Conservation (phyloP, 1,140 invertebrate genomes). For the Drosophila littoralis region DNA sequence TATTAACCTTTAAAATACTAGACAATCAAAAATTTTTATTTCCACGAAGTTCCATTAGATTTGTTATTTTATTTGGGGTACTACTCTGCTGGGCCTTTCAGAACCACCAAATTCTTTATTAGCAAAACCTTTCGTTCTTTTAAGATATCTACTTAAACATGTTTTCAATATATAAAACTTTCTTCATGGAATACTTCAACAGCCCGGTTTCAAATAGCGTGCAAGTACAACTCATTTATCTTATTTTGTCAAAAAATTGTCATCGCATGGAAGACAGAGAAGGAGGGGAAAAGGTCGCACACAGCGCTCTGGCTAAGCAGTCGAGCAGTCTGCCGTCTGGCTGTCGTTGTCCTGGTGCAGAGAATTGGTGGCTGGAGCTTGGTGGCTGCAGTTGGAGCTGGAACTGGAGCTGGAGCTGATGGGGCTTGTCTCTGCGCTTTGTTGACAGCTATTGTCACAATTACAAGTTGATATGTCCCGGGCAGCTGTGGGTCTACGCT, state of each 20-base stretch:
- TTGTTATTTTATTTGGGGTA: too few species aligned
- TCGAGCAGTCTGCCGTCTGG: slow-evolving; percentile 50
- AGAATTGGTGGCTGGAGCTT: not conserved
- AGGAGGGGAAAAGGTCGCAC: slow-evolving; percentile 30
- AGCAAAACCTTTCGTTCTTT: too few species aligned
- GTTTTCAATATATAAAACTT: too few species aligned
- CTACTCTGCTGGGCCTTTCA: too few species aligned
- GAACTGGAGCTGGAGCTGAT: not conserved
- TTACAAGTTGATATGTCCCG: slow-evolving; percentile 82
- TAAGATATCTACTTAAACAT: too few species aligned
- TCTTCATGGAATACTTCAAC: too few species aligned
- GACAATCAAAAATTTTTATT: too few species aligned
- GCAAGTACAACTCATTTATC: slow-evolving; percentile 71
- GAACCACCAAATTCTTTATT: too few species aligned
- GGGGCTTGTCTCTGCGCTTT: slow-evolving; percentile 45
- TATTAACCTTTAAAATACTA: too few species aligned
- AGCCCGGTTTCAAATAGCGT: slow-evolving; percentile 4
- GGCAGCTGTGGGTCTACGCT: slow-evolving; percentile 51
- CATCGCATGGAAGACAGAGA: slow-evolving; percentile 40
- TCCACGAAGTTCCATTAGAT: too few species aligned
- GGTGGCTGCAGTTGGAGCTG: not conserved
- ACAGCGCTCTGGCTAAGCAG: slow-evolving; percentile 64
- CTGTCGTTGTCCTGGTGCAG: not conserved
- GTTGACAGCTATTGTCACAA: slow-evolving; percentile 83
- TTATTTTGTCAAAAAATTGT: slow-evolving; percentile 82